These are phyloP conservation scores for Caenorhabditis doughertyi DNA, from an alignment of 2,888 invertebrate species.

Conservation along the genomic window DNA sequence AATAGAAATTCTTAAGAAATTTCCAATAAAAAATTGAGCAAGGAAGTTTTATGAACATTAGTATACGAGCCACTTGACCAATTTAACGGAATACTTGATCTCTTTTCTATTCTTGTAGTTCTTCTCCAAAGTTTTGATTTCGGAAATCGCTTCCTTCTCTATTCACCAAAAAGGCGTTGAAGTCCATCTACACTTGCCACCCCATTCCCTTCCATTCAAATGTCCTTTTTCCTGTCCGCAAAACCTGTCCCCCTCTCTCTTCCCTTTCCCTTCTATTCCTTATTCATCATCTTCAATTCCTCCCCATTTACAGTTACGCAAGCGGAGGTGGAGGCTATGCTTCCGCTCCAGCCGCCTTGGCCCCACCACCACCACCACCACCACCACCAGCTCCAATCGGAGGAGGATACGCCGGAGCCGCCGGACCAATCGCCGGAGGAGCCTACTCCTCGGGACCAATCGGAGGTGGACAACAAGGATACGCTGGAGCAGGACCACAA, in stretches of 20 bases:
- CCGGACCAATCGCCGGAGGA: constrained; percentile 49
- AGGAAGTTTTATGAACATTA: too few species aligned
- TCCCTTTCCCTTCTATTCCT: background rate
- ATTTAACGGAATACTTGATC: background rate
- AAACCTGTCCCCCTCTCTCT: constrained; percentile 31
- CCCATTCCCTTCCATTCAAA: constrained; percentile 39
- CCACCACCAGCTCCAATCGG: constrained; percentile 49
- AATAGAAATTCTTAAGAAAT: too few species aligned
- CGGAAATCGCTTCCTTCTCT: background rate
- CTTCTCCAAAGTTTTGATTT: constrained; percentile 15
- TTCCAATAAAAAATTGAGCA: too few species aligned
- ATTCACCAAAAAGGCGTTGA: constrained; percentile 19
- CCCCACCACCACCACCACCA: constrained; percentile 57
- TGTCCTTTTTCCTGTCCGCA: constrained; percentile 36
- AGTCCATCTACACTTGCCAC: constrained; percentile 50
- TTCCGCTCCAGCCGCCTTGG: constrained; percentile 42
- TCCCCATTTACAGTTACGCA: constrained; percentile 56
- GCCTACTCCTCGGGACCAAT: constrained; percentile 30
- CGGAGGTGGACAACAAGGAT: constrained; percentile 1
- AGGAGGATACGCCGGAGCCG: constrained; percentile 32
- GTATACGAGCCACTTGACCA: background rate
- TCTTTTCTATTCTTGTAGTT: background rate
- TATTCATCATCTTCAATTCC: background rate
- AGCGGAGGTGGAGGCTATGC: constrained; percentile 48
- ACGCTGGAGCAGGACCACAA: background rate